Evolutionary conservation across 2,888 invertebrate species (phyloP).

Genomic region (Empis livida): DNA sequence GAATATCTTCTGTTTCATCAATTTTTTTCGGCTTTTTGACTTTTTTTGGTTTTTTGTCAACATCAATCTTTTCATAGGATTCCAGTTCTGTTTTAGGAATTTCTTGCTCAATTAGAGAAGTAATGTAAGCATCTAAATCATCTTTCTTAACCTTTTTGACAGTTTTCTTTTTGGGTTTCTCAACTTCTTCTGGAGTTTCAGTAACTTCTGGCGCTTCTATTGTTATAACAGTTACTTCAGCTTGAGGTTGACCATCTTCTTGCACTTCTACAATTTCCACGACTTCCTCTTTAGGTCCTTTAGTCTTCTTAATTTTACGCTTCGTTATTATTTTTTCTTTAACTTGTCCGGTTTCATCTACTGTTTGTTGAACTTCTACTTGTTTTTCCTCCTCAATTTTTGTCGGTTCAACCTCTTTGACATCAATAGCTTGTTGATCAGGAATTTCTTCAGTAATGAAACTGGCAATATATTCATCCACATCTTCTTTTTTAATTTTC

Average conservation of each 20-base stretch:
- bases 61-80: constrained; percentile 26
- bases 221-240: too few species aligned
- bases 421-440: constrained; percentile 4
- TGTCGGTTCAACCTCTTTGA: not conserved
- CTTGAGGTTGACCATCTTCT: constrained; percentile 35
- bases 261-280: constrained; percentile 35
- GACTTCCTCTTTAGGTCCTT: constrained; percentile 37
- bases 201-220: constrained; percentile 18
- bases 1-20: constrained; percentile 15
- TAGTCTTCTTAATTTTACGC: constrained; percentile 32
- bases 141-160: constrained; percentile 29
- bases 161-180: constrained; percentile 31
- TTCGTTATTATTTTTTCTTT: constrained; percentile 28
- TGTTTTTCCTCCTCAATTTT: constrained; percentile 12
- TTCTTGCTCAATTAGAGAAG: constrained; percentile 27
- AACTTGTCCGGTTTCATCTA: constrained; percentile 22
- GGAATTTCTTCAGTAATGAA: constrained; percentile 18
- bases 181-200: constrained; percentile 17
- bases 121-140: constrained; percentile 24
- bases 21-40: constrained; percentile 42
- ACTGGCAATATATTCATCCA: constrained; percentile 24
- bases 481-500: constrained; percentile 22
- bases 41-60: constrained; percentile 26
- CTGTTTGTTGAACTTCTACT: constrained; percentile 16
- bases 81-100: constrained; percentile 30